These are phyloP conservation scores for Drosophila repleta DNA, from an alignment of 1,140 invertebrate species.

Conservation along the genomic window DNA sequence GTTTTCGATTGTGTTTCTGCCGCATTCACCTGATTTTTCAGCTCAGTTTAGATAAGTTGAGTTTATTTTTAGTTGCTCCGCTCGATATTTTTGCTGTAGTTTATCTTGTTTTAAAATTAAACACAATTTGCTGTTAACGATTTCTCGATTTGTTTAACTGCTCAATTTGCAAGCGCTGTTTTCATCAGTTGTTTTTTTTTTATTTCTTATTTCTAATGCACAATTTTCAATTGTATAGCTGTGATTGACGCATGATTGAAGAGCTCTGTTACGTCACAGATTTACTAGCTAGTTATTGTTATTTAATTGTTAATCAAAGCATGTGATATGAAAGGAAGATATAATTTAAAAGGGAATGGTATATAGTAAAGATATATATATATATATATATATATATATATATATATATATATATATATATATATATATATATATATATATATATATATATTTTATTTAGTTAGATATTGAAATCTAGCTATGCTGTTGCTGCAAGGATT, in stretches of 20 bases:
- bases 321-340: neutral
- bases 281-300: neutral
- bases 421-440: too few relatives aligned
- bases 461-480: too few relatives aligned
- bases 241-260: slow-evolving; percentile 9
- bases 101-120: slow-evolving; percentile 79
- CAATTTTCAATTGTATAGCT: neutral
- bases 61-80: slow-evolving; percentile 35
- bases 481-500: too few relatives aligned
- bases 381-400: too few relatives aligned
- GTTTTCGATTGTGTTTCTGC: slow-evolving; percentile 25
- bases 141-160: slow-evolving; percentile 6
- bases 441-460: too few relatives aligned
- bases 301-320: neutral
- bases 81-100: slow-evolving; percentile 33
- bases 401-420: too few relatives aligned
- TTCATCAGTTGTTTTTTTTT: too few relatives aligned
- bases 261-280: neutral
- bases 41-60: slow-evolving; percentile 28
- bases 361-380: too few relatives aligned
- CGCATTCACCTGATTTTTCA: slow-evolving; percentile 8
- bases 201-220: too few relatives aligned
- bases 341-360: too few relatives aligned
- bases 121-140: slow-evolving; percentile 46
- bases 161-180: slow-evolving; percentile 38